Base-by-base conservation (phyloP, 2,797 vertebrate genomes). In the Microcaecilia unicolor region DNA sequence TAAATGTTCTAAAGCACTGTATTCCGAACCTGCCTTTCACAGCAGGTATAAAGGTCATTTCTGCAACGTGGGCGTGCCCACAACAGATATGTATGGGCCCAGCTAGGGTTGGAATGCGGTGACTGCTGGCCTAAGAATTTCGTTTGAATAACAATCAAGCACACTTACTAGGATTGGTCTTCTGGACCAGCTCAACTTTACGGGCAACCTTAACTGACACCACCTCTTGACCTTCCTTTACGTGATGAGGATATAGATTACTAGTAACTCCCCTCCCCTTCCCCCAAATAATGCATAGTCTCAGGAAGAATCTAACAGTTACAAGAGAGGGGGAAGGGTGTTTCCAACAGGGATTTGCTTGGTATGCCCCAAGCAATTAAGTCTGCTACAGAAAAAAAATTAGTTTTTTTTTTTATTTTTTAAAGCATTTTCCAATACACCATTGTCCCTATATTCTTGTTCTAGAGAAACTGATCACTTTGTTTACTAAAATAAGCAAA, bases 11-110 rank as follows among this genome's bases (percentile, higher is more conserved):
- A 39, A 16, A 54, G 44, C 38, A 58, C 39, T n/a, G 25, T 25
- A 52, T 50, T 52, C 61, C 64, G 41, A 47, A 47, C 51, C 60
- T 66, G 61, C 59, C 57, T 59, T 70, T 67, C 72, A 67, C 67
- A 72, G 61, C 40, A 75, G 74, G 86, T 86, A 89, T 78, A 86
- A 84, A 91, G 83, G 80, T 84, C 85, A 81, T 59, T 67, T 57
- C 55, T 61, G 51, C 49, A 71, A 76, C 78, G 70, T 84, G 83
- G 75, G 78, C 66, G 58, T 75, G 67, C 53, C 69, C 60, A 48
- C 43, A 64, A 70, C 71, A 65, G 55, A 83, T 76, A 63, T 50
- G 57, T 59, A 68, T n/a, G 64, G 58, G 54, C 52, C 68, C 73
- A 74, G 53, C 54, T 62, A 57, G 51, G 68, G 41, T 45, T 78